Percentiles rank a stretch among this genome's conserved stretches.
These are phyloP conservation scores for Pelmatolapia mariae DNA, from an alignment of 2,113 vertebrate genomes.

Conservation along the genomic window DNA sequence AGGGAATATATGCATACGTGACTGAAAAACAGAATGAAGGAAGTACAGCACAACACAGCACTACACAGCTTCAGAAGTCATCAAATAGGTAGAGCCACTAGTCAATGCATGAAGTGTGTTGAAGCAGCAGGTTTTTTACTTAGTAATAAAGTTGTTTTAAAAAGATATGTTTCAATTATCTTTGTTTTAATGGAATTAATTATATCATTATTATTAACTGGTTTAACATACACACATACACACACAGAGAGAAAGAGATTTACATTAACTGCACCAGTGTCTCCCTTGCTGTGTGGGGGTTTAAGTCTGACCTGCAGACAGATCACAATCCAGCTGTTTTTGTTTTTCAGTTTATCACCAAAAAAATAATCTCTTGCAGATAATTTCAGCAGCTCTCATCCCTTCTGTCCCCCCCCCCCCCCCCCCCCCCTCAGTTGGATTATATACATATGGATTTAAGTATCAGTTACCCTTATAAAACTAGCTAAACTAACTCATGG, in stretches of 20 bases:
- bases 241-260: background rate
- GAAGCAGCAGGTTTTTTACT: background rate
- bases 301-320: slow-evolving; percentile 32
- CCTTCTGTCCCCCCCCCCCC: background rate
- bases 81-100: background rate
- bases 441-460: background rate
- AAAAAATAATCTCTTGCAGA: background rate
- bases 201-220: background rate
- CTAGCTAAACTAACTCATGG: background rate
- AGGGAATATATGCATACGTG: background rate
- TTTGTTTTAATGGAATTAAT: background rate
- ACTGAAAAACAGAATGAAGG: background rate
- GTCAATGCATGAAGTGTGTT: background rate
- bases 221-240: background rate
- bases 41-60: background rate
- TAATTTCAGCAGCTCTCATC: background rate
- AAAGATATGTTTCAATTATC: background rate
- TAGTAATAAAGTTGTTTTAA: background rate
- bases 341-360: background rate
- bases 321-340: slow-evolving; percentile 34
- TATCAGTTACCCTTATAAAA: background rate
- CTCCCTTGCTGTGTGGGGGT: background rate
- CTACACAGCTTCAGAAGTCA: background rate
- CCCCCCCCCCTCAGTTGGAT: background rate
- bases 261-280: background rate